A percentile compares a stretch with the other conserved stretches of the same genome.
These are phyloP conservation scores for Seladonia tumulorum DNA, from an alignment of 2,888 invertebrate genomes.

Conservation along the genomic window DNA sequence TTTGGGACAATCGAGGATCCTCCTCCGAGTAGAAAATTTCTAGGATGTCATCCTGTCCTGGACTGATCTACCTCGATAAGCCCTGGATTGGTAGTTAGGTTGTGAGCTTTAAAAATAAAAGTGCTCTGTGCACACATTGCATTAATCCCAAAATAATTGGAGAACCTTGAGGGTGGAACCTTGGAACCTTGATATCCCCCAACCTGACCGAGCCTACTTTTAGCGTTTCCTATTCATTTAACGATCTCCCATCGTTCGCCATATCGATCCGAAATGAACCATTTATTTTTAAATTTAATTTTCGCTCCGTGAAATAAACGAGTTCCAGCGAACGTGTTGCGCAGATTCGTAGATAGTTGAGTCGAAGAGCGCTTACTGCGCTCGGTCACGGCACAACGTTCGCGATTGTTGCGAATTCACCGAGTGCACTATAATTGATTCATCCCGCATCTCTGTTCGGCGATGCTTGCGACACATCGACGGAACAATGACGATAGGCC, in stretches of 20 bases:
- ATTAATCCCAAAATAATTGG: too few species aligned
- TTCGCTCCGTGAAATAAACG: background rate
- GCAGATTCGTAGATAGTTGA: slow-evolving; percentile 3
- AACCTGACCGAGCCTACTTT: background rate
- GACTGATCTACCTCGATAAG: too few species aligned
- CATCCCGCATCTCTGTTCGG: slow-evolving; percentile 39
- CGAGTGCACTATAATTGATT: slow-evolving; percentile 42
- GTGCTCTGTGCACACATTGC: too few species aligned
- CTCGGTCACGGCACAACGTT: background rate
- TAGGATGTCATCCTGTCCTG: too few species aligned
- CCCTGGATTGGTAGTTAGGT: too few species aligned
- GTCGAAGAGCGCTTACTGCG: background rate
- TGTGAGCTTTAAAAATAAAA: too few species aligned
- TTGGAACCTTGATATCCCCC: background rate
- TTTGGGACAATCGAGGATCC: too few species aligned
- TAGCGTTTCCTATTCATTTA: background rate
- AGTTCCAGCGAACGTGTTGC: background rate
- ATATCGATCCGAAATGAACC: background rate
- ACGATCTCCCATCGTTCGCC: background rate
- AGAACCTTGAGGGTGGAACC: background rate
- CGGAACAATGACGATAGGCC: slow-evolving; percentile 47
- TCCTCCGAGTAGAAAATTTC: too few species aligned
- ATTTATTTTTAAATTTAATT: too few species aligned
- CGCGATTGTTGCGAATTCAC: background rate
- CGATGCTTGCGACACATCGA: slow-evolving; percentile 42